Conservation (phyloP, 2,888 invertebrate species). For the Amphipyra tragopoginis region DNA sequence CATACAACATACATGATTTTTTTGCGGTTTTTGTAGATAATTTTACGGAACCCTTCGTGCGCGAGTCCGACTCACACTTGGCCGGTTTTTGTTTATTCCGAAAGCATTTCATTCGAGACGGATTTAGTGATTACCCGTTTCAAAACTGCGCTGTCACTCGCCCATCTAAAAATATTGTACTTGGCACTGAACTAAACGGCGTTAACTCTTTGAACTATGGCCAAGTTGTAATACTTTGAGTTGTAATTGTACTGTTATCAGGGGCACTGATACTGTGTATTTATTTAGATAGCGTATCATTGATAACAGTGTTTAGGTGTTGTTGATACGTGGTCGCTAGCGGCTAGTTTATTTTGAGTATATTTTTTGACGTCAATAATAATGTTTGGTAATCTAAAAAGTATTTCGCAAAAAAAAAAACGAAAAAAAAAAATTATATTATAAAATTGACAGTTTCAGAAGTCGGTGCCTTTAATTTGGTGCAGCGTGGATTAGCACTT, state of each 20-base stretch:
- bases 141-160: conserved; percentile 76
- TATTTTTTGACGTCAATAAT: no score
- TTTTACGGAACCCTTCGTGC: no score
- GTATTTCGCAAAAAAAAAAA: no score
- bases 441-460: no score
- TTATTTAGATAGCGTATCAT: conserved; percentile 42
- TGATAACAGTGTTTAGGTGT: conserved; percentile 39
- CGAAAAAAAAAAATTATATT: no score
- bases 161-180: conserved; percentile 85
- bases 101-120: conserved; percentile 50
- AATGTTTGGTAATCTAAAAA: no score
- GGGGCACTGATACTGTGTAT: conserved; percentile 37
- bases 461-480: no score
- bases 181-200: conserved; percentile 84
- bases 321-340: conserved; percentile 24
- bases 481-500: no score
- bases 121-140: conserved; percentile 70
- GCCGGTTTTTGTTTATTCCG: conserved; percentile 62
- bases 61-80: no score
- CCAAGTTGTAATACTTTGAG: conserved; percentile 70
- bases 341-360: neutral
- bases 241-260: conserved; percentile 52
- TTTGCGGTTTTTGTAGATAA: no score
- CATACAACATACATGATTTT: no score
- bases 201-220: conserved; percentile 83